Conservation (phyloP, 2,797 vertebrate genomes). For the Kryptolebias ocellatus region DNA sequence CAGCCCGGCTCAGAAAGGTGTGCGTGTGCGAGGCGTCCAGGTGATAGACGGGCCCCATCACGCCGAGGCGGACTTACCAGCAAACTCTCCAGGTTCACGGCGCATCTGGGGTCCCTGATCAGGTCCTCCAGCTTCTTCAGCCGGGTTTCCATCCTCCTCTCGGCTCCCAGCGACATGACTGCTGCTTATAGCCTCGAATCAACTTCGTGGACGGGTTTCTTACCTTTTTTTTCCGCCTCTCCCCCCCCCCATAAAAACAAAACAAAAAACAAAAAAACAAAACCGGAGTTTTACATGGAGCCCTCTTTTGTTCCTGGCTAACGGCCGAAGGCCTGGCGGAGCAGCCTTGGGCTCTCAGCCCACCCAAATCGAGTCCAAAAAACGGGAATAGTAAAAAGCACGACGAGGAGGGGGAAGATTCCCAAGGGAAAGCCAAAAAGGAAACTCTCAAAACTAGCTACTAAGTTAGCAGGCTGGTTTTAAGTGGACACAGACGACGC, state of each 20-base stretch:
- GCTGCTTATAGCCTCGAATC: slow-evolving; percentile 1
- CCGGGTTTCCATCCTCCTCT: slow-evolving; percentile 84
- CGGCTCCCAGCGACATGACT: slow-evolving; percentile 82
- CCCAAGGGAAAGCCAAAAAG: slow-evolving; percentile 28
- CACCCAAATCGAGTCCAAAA: slow-evolving; percentile 67
- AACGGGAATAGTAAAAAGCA: slow-evolving; percentile 62
- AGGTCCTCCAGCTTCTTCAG: slow-evolving; percentile 84
- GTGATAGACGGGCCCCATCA: slow-evolving; percentile 49
- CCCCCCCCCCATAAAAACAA: no score
- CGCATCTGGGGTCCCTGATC: slow-evolving; percentile 82
- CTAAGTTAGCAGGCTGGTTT: slow-evolving; percentile 8
- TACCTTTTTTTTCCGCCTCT: no score
- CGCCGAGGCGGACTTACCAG: slow-evolving; percentile 75
- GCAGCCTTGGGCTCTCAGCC: slow-evolving; percentile 75
- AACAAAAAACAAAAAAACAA: slow-evolving; percentile 11
- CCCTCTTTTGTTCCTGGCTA: slow-evolving; percentile 69
- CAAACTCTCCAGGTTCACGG: slow-evolving; percentile 87
- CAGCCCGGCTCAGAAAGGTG: slow-evolving; percentile 1
- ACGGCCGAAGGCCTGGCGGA: slow-evolving; percentile 75
- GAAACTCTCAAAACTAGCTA: slow-evolving; percentile 23
- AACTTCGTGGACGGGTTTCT: no score
- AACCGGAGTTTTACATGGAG: slow-evolving; percentile 65
- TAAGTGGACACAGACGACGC: slow-evolving; percentile 1
- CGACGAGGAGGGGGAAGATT: slow-evolving; percentile 68
- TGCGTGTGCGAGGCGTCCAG: slow-evolving; percentile 34